Evolutionary conservation across 1,140 invertebrate species (phyloP).

Genomic region (Plutomurus gul): DNA sequence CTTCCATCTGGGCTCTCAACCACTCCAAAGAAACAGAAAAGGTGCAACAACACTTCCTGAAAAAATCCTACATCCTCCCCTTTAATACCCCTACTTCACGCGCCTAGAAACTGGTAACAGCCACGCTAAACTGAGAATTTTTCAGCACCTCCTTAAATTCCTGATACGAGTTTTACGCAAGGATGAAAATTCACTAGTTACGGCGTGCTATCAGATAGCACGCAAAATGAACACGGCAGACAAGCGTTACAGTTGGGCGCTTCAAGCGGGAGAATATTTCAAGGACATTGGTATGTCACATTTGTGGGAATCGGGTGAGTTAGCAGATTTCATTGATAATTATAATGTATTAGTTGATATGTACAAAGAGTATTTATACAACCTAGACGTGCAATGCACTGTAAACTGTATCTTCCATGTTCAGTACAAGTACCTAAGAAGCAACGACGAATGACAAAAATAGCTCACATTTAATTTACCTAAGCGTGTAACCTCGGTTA

Average conservation of each 20-base stretch:
- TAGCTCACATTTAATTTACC: too few species aligned
- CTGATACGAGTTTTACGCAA: not conserved
- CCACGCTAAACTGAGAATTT: not conserved
- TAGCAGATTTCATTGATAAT: too few species aligned
- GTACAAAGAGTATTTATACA: too few species aligned
- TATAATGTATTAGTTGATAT: too few species aligned
- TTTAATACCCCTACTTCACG: not conserved
- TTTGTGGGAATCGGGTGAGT: not conserved
- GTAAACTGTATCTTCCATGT: too few species aligned
- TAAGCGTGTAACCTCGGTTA: too few species aligned
- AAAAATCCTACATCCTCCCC: not conserved
- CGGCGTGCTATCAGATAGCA: not conserved
- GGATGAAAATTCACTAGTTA: not conserved
- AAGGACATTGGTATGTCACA: not conserved
- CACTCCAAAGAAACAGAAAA: not conserved
- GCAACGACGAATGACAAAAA: too few species aligned
- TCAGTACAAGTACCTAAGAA: too few species aligned
- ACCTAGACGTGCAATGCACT: too few species aligned
- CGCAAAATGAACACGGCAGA: not conserved
- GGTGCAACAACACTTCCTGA: not conserved
- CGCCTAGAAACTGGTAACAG: not conserved
- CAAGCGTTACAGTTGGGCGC: not conserved
- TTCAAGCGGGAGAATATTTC: not conserved
- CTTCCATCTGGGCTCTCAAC: not conserved
- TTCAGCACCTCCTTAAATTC: not conserved